phyloP scores from a whole-genome alignment of 2,888 invertebrate species.

The Parnassius mnemosyne region DNA sequence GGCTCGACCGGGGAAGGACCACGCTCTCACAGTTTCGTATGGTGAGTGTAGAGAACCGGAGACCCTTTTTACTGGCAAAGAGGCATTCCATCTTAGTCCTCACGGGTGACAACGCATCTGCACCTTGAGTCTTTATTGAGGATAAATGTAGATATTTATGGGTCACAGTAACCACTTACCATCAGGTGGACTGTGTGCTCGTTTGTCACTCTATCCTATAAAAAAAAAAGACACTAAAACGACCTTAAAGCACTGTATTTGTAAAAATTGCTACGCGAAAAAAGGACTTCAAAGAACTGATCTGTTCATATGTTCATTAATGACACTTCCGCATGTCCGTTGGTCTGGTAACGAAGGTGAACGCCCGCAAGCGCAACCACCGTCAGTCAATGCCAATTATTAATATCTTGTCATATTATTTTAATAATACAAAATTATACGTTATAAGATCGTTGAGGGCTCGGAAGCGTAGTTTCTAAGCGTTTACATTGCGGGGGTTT shows the following conservation, averaged over 20 bases:
- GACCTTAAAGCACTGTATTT: background rate
- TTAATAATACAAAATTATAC: constrained; percentile 10
- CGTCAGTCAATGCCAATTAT: constrained; percentile 59
- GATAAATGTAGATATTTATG: too few species aligned
- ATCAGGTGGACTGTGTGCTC: too few species aligned
- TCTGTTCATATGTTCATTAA: constrained; percentile 13
- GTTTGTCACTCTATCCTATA: too few species aligned
- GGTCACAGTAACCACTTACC: too few species aligned
- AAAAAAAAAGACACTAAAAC: constrained; percentile 3
- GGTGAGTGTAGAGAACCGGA: too few species aligned
- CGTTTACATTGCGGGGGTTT: background rate
- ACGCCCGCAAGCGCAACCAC: constrained; percentile 55
- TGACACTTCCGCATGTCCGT: constrained; percentile 38
- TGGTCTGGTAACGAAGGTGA: constrained; percentile 52
- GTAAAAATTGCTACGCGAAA: background rate
- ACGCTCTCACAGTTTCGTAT: too few species aligned
- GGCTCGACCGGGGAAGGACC: too few species aligned
- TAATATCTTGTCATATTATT: constrained; percentile 34
- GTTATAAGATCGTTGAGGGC: background rate
- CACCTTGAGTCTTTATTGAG: too few species aligned
- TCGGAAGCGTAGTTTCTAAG: too few species aligned
- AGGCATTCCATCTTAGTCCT: too few species aligned
- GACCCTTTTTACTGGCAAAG: too few species aligned
- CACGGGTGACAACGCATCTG: too few species aligned
- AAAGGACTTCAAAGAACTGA: constrained; percentile 11